Evolutionary conservation across 2,888 invertebrate species (phyloP), one percentile per base, ranked within the genome.

Genomic region (Chrysomela aeneicollis): DNA sequence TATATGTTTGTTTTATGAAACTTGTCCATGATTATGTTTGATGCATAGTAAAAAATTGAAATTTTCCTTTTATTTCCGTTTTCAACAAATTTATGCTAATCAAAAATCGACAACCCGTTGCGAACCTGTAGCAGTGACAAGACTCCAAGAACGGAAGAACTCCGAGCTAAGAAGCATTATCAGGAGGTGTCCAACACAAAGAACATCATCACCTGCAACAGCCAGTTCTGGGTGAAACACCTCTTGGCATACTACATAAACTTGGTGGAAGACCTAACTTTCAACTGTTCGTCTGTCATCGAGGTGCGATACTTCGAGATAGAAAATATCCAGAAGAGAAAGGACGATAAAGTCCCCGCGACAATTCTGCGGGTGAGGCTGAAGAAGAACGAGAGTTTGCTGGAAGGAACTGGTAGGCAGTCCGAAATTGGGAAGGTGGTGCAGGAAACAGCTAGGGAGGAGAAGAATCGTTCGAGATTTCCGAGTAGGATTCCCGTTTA

Each of bases 241-340:
- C 1, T 46, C 12, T 18, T 69, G 18, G 46, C 37, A 15, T 71
- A 67, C 51, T 71, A 69, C 53, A 69, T 71, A 47, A 62, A 71
- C 49, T 42, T 71, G n/a, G 64, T 55, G 9, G 59, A 57, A 19
- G 70, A 69, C 17, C n/a, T 15, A n/a, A 15, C 42, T 15, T 15
- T 6, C 15, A n/a, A 4, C 2, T 10, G 12, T 1, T 10, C 42
- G 3, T n/a, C 42, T 3, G 4, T 42, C 19, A 49, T 21, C 30
- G 55, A 61, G 12, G 52, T 69, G 2, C 10, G 54, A 37, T 69
- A 69, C 46, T 69, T 69, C 58, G 62, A 55, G n/a, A 53, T 64
- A 17, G 54, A 64, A 30, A 35, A 63, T n/a, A 57, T 57, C 21
- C 19, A 30, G 21, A 61, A 61, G 32, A 26, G 22, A 12, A 18